Conservation (phyloP, 2,113 vertebrate genomes). For the Oryzias javanicus region DNA sequence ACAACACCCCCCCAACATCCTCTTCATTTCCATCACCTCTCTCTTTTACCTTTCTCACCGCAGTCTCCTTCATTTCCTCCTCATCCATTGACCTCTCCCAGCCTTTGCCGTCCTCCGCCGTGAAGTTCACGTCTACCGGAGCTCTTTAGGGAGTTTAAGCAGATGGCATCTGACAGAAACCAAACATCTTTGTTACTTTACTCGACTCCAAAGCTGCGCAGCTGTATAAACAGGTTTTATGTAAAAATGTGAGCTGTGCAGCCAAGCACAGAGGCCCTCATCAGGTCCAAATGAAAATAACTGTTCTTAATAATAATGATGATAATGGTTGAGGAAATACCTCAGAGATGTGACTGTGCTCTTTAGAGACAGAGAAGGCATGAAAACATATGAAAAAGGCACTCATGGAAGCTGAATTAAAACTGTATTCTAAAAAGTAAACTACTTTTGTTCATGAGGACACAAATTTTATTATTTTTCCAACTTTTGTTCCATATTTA, state of each 20-base stretch:
- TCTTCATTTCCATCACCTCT: not conserved
- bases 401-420: conserved; percentile 12
- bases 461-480: too few species aligned
- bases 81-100: conserved; percentile 1
- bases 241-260: conserved; percentile 69
- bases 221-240: conserved; percentile 71
- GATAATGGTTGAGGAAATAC: conserved; percentile 63
- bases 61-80: not conserved
- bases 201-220: conserved; percentile 52
- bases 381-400: conserved; percentile 56
- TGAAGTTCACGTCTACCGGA: conserved; percentile 36
- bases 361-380: conserved; percentile 56
- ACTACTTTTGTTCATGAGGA: too few species aligned
- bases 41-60: conserved; percentile 1
- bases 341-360: conserved; percentile 45
- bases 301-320: conserved; percentile 65
- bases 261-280: conserved; percentile 49
- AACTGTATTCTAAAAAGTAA: too few species aligned
- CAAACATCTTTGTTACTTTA: conserved; percentile 56
- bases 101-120: conserved; percentile 23
- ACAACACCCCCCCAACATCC: not conserved
- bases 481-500: too few species aligned
- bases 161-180: conserved; percentile 64
- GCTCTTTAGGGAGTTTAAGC: conserved; percentile 48
- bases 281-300: conserved; percentile 52